These are phyloP conservation scores for Rhogogaster chlorosoma DNA, from an alignment of 2,888 invertebrate species.

Conservation along the genomic window DNA sequence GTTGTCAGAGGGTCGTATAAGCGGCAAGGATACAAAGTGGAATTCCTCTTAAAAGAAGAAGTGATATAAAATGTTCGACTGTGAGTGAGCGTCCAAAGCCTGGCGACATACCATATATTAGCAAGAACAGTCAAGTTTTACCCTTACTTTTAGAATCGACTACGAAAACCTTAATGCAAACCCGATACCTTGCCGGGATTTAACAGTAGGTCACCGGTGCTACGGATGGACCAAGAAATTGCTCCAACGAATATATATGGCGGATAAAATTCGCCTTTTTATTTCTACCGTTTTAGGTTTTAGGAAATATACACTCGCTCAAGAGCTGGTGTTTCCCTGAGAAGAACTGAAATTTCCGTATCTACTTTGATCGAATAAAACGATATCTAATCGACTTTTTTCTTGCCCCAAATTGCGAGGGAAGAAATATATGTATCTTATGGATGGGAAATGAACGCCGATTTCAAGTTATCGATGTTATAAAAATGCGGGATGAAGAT, in stretches of 20 bases:
- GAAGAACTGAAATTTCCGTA: neutral
- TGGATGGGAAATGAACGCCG: no score
- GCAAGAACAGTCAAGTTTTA: neutral
- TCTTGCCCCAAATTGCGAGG: neutral
- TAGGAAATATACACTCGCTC: neutral
- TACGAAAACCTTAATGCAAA: conserved; percentile 44
- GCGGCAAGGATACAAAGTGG: conserved; percentile 7
- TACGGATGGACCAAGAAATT: conserved; percentile 33
- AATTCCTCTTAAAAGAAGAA: neutral
- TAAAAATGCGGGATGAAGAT: neutral
- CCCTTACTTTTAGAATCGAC: conserved; percentile 35
- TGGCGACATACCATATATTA: neutral
- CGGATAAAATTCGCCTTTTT: neutral
- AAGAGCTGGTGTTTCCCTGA: neutral
- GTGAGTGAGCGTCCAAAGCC: neutral
- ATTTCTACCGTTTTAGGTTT: neutral
- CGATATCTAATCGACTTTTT: neutral
- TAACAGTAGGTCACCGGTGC: conserved; percentile 30
- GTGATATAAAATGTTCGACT: conserved; percentile 17
- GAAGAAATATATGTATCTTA: neutral
- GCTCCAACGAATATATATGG: neutral
- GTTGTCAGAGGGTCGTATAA: conserved; percentile 16
- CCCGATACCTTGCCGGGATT: conserved; percentile 25
- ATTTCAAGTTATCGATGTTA: neutral
- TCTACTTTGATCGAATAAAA: neutral